Conservation (phyloP, 2,113 vertebrate species). For the Cygnus atratus region DNA sequence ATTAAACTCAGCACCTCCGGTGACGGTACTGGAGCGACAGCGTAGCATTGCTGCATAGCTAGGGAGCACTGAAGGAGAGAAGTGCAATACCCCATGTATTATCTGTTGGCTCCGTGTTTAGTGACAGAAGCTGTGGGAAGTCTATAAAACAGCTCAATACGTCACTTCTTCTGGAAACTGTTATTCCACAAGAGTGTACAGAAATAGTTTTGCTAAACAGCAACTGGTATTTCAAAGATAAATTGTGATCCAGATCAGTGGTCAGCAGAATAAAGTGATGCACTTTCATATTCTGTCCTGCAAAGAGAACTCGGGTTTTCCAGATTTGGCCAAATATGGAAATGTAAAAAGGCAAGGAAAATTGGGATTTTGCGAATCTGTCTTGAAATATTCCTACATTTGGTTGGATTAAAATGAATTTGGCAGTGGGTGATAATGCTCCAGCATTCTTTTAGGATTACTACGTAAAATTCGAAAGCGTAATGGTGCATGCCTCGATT, state of each 20-base stretch:
- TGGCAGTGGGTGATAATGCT: neutral
- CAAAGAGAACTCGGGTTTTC: neutral
- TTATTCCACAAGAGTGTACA: neutral
- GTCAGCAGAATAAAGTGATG: neutral
- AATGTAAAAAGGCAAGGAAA: neutral
- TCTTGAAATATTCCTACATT: neutral
- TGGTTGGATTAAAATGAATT: neutral
- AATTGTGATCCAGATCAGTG: neutral
- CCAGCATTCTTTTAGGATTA: neutral
- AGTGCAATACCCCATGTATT: neutral
- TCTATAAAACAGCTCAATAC: slow-evolving; percentile 31
- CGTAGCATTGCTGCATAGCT: neutral
- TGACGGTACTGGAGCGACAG: neutral
- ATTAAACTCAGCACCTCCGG: neutral
- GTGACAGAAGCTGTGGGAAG: slow-evolving; percentile 44
- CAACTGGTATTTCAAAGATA: neutral
- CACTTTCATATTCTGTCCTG: neutral
- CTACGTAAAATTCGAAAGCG: neutral
- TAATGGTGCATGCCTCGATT: neutral
- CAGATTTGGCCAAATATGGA: neutral
- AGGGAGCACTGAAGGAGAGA: neutral
- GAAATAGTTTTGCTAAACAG: slow-evolving; percentile 26
- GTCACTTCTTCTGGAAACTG: slow-evolving; percentile 32
- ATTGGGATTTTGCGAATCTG: neutral
- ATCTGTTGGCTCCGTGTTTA: slow-evolving; percentile 23